Base-by-base conservation (phyloP, 1,140 invertebrate species). In the Chrysopa pallens region DNA sequence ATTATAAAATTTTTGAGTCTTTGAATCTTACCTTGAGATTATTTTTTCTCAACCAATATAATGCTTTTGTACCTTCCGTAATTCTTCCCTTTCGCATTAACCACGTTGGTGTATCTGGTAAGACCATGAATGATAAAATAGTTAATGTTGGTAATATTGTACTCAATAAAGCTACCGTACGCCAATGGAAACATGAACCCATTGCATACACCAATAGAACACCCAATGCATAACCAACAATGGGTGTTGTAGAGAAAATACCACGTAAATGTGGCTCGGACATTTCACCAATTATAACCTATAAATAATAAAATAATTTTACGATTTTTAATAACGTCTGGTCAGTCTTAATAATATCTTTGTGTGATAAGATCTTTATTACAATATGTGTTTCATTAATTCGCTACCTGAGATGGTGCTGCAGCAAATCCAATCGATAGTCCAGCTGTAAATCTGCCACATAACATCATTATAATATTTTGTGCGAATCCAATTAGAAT, bases 41-140 rank as follows among this genome's bases (percentile, higher is more conserved):
- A 15, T 70, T 68, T 13, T 78, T 80, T 29, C 80, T 63, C 4
- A 85, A 58, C 63, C 77, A 79, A 13, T 69, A 56, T 39, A 83
- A 60, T 0, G 78, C 72, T 42, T 70, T 66, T 50, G 67, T 69
- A 0, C 80, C 80, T 7, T 74, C 64, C 6, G 73, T 67, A 31
- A 71, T 66, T 38, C 69, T 66, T 6, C 70, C 70, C 43, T 69
- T 64, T 17, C 72, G 64, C 0, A 77, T 62, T 6, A 83, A 59
- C 80, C 79, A 84, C 3, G 69, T 70, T 1, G 81, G 80, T 44
- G 76, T 78, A 54, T 84, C 80, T 0, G 80, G 80, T 29, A 80
- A 67, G 37, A 73, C 62, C 43, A 68, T 68, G 6, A 82, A 58
- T 8, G 71, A 64, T 1, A 73, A 42, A 12, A 75, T 57, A 0